Evolutionary conservation across 2,888 invertebrate species (phyloP).

Genomic region (Sinelater perroti): DNA sequence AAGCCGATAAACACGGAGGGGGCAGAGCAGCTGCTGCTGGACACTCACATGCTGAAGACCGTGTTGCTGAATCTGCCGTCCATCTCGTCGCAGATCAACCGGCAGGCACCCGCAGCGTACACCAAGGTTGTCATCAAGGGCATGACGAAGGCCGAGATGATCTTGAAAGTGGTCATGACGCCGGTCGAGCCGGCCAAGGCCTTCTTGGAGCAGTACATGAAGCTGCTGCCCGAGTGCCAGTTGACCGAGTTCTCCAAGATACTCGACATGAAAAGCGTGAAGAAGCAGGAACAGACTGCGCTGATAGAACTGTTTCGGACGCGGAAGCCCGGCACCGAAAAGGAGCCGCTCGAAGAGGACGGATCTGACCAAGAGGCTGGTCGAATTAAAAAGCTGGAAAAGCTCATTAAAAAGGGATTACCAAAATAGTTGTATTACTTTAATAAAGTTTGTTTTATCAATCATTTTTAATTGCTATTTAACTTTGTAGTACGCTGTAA

Average conservation of each 20-base stretch:
- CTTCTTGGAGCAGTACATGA: slow-evolving; percentile 89
- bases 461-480: no score
- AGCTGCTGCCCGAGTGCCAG: slow-evolving; percentile 89
- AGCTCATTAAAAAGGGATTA: slow-evolving; percentile 65
- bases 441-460: background rate
- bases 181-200: slow-evolving; percentile 82
- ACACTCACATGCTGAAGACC: slow-evolving; percentile 94
- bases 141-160: slow-evolving; percentile 98
- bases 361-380: slow-evolving; percentile 62
- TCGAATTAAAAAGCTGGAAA: slow-evolving; percentile 66
- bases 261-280: slow-evolving; percentile 90
- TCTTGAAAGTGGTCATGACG: slow-evolving; percentile 97
- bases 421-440: slow-evolving; percentile 27
- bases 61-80: slow-evolving; percentile 94
- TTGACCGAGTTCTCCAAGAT: slow-evolving; percentile 92
- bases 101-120: slow-evolving; percentile 90
- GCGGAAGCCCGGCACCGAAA: slow-evolving; percentile 46
- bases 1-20: slow-evolving; percentile 89
- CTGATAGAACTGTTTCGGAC: slow-evolving; percentile 68
- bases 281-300: slow-evolving; percentile 66
- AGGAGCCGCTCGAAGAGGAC: slow-evolving; percentile 44
- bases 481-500: no score
- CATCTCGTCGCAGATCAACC: slow-evolving; percentile 85
- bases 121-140: slow-evolving; percentile 78
- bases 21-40: slow-evolving; percentile 92